Percentiles rank a stretch among this genome's conserved stretches.
These are phyloP conservation scores for Crypturellus undulatus DNA, from an alignment of 2,113 vertebrate genomes.

Conservation along the genomic window DNA sequence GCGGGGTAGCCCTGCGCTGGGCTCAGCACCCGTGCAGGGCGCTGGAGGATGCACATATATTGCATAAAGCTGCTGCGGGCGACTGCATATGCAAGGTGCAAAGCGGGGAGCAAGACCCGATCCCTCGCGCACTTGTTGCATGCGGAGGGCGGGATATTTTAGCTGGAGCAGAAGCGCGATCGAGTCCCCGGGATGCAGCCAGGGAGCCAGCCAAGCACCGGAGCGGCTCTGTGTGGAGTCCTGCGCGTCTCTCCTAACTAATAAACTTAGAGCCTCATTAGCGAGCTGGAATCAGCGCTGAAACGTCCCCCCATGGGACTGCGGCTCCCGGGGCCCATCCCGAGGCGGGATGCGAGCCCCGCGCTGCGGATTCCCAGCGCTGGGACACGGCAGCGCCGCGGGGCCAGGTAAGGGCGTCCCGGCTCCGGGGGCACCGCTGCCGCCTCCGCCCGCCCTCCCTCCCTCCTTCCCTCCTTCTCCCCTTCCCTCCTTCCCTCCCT, in stretches of 20 bases:
- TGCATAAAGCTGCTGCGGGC: too few relatives aligned
- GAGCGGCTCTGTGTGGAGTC: not conserved
- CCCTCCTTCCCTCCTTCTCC: not conserved
- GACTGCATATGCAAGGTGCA: not conserved
- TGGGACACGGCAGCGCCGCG: too few relatives aligned
- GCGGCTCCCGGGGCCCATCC: rapidly evolving
- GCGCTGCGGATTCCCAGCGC: not conserved
- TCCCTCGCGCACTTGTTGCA: not conserved
- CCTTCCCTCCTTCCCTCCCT: not conserved
- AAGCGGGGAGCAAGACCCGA: rapidly evolving
- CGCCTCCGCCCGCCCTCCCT: not conserved
- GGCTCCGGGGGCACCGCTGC: not conserved
- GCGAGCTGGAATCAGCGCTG: not conserved
- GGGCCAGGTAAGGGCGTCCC: not conserved
- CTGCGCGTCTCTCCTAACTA: not conserved
- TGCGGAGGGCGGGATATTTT: not conserved
- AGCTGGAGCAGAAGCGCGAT: not conserved
- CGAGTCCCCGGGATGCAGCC: not conserved
- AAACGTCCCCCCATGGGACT: rapidly evolving
- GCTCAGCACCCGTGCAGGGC: not conserved
- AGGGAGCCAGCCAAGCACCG: not conserved
- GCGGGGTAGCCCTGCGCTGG: rapidly evolving
- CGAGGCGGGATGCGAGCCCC: not conserved
- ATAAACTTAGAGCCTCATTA: not conserved
- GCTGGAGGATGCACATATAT: rapidly evolving